Evolutionary conservation across 2,797 vertebrate genomes (phyloP).

Genomic region (Luscinia megarhynchos): DNA sequence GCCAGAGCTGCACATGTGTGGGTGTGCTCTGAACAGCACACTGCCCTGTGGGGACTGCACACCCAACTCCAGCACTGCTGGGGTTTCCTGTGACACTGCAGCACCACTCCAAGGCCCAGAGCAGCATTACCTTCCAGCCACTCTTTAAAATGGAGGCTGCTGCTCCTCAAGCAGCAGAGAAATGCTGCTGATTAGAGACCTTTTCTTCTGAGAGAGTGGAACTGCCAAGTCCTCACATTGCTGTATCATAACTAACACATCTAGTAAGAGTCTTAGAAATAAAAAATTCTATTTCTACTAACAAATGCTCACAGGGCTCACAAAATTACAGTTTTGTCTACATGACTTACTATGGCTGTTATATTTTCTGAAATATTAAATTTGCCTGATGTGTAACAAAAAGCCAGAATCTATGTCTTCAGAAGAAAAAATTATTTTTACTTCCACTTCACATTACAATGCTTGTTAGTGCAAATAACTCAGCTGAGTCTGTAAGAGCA

Average conservation of each 20-base stretch:
- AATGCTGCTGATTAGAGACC: neutral
- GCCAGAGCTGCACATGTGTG: rapidly evolving
- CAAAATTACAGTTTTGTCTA: neutral
- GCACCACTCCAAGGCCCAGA: conserved; percentile 44
- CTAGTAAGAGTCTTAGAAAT: neutral
- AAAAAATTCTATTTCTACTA: neutral
- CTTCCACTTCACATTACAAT: neutral
- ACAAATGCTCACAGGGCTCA: neutral
- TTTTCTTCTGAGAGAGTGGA: neutral
- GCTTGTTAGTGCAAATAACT: neutral
- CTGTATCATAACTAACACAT: neutral
- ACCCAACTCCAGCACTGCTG: rapidly evolving
- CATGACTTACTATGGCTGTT: neutral
- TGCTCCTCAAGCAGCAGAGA: neutral
- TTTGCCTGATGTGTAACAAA: neutral
- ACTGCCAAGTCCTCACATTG: neutral
- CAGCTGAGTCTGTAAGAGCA: neutral
- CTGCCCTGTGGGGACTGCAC: neutral
- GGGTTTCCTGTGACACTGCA: neutral
- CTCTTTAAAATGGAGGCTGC: conserved; percentile 19
- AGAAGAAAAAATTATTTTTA: neutral
- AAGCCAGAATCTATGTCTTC: neutral
- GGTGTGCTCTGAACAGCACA: rapidly evolving
- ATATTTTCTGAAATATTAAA: neutral
- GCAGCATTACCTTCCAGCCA: neutral